A percentile compares a stretch with the other conserved stretches of the same genome.
Conservation (phyloP, 2,113 vertebrate genomes). For the Isurus oxyrinchus region DNA sequence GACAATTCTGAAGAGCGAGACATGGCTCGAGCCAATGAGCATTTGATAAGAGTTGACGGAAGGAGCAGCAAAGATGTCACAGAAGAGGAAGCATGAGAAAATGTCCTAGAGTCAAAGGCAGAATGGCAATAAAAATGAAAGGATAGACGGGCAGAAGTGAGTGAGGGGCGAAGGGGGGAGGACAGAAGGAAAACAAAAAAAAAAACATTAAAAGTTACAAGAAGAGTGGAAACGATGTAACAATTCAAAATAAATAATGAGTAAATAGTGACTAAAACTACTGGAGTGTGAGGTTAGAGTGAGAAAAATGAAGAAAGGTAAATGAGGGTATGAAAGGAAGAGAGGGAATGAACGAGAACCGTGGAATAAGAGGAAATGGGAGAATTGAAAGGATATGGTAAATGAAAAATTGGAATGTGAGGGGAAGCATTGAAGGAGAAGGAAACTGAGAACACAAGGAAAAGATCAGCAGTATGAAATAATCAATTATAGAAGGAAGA, state of each 20-base stretch:
- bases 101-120: not conserved
- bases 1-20: not conserved
- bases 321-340: not conserved
- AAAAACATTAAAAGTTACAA: not conserved
- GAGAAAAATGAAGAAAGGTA: not conserved
- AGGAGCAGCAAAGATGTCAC: not conserved
- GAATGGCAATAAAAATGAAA: not conserved
- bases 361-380: not conserved
- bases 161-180: not conserved
- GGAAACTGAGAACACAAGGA: not conserved
- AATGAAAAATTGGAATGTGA: not conserved
- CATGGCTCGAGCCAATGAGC: not conserved
- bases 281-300: not conserved
- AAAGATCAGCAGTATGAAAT: not conserved
- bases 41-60: slow-evolving; percentile 1
- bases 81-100: slow-evolving; percentile 1
- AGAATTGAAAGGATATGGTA: not conserved
- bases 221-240: not conserved
- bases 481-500: not conserved
- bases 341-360: not conserved
- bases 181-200: not conserved
- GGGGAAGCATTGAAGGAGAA: not conserved
- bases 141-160: not conserved
- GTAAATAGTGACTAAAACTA: not conserved
- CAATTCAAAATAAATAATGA: not conserved